Conservation (phyloP, 2,113 vertebrate species). For the Toxostoma redivivum region DNA sequence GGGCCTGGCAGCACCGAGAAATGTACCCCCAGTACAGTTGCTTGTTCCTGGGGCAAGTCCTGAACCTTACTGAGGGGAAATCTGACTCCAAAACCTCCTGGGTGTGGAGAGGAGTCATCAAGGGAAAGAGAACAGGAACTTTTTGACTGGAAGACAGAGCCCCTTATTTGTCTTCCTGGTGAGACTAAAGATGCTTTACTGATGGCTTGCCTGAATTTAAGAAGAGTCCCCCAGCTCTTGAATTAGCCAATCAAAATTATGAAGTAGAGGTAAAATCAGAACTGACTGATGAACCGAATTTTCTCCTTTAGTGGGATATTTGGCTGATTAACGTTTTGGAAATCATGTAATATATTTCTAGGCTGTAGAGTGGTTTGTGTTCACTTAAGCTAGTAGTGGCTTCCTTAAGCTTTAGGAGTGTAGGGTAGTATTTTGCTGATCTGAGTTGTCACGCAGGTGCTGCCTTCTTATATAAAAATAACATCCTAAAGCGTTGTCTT, state of each 20-base stretch:
- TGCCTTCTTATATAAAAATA: neutral
- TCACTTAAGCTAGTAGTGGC: neutral
- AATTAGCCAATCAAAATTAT: neutral
- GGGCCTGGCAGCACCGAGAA: rapidly evolving
- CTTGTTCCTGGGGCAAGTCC: neutral
- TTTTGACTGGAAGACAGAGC: neutral
- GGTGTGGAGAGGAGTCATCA: neutral
- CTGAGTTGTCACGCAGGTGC: neutral
- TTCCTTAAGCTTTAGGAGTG: neutral
- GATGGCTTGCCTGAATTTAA: neutral
- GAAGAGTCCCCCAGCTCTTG: neutral
- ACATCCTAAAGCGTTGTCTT: neutral
- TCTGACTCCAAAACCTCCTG: neutral
- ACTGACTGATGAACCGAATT: neutral
- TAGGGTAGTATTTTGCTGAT: neutral
- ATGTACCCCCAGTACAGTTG: neutral
- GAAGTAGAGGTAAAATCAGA: neutral
- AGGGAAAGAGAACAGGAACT: neutral
- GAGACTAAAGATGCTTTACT: neutral
- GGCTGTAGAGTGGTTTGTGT: neutral
- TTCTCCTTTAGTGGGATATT: neutral
- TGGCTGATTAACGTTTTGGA: neutral
- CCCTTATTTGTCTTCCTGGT: neutral
- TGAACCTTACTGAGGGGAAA: neutral
- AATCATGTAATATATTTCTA: neutral